phyloP scores from a whole-genome alignment of 2,113 vertebrate species.

The Sminthopsis crassicaudata region DNA sequence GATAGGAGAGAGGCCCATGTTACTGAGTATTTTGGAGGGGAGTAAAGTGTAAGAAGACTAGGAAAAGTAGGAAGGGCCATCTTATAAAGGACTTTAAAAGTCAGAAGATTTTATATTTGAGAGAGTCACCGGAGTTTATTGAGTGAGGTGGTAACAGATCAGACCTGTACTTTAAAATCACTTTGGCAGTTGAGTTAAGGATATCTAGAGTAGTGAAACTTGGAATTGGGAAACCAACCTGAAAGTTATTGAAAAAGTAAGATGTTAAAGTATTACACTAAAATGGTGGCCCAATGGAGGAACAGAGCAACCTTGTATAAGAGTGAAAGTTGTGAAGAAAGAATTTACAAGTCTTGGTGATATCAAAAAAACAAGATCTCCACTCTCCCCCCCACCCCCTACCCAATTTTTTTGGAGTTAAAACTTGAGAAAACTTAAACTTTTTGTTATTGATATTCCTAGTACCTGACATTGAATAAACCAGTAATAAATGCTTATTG shows the following conservation, averaged over 20 bases:
- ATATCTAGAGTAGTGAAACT: neutral
- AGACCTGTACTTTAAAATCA: neutral
- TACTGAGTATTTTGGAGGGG: too few relatives aligned
- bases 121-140: too few relatives aligned
- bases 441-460: neutral
- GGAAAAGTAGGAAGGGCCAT: too few relatives aligned
- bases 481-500: neutral
- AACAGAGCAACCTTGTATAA: neutral
- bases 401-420: neutral
- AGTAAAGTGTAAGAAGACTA: too few relatives aligned
- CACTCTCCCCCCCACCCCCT: too few relatives aligned
- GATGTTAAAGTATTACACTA: neutral
- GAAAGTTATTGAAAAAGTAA: neutral
- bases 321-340: neutral
- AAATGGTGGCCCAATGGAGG: neutral
- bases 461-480: neutral
- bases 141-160: neutral
- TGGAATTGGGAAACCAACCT: neutral
- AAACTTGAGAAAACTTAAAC: neutral
- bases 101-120: neutral
- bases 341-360: neutral
- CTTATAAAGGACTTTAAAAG: too few relatives aligned
- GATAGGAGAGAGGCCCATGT: too few relatives aligned
- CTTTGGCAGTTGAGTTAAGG: neutral
- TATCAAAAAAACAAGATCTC: neutral